Conservation (phyloP, 2,888 invertebrate species). For the Agrochola lota region DNA sequence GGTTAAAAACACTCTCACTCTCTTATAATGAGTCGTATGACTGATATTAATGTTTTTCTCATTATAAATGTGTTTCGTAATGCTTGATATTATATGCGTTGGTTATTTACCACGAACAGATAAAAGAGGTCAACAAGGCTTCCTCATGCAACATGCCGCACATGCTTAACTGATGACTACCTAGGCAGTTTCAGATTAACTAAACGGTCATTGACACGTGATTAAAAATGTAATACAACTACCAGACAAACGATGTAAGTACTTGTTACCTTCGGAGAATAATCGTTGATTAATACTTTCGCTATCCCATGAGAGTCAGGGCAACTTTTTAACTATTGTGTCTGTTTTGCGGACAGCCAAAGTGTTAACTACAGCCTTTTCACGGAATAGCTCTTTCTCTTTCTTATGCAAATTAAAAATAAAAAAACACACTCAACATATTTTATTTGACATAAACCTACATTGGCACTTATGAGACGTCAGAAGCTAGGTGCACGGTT, state of each 20-base stretch:
- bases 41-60: neutral
- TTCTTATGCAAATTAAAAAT: neutral
- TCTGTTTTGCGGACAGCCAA: too few relatives aligned
- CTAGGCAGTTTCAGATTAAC: slow-evolving; percentile 4
- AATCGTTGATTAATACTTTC: slow-evolving; percentile 1
- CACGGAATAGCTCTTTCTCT: neutral
- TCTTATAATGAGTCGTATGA: neutral
- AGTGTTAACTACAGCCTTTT: neutral
- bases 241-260: neutral
- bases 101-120: slow-evolving; percentile 28
- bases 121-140: slow-evolving; percentile 40
- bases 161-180: slow-evolving; percentile 12
- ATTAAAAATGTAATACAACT: slow-evolving; percentile 4
- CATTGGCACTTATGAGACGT: neutral
- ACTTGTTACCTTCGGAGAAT: neutral
- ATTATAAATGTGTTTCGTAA: neutral
- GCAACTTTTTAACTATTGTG: too few relatives aligned
- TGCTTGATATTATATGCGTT: neutral
- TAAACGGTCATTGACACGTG: neutral
- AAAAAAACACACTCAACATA: neutral
- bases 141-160: slow-evolving; percentile 16
- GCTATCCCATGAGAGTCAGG: too few relatives aligned
- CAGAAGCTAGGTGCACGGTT: neutral
- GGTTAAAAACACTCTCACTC: too few relatives aligned
- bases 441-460: neutral